These are phyloP conservation scores for Varanus salvator DNA, from an alignment of 2,113 vertebrate species.

Conservation along the genomic window DNA sequence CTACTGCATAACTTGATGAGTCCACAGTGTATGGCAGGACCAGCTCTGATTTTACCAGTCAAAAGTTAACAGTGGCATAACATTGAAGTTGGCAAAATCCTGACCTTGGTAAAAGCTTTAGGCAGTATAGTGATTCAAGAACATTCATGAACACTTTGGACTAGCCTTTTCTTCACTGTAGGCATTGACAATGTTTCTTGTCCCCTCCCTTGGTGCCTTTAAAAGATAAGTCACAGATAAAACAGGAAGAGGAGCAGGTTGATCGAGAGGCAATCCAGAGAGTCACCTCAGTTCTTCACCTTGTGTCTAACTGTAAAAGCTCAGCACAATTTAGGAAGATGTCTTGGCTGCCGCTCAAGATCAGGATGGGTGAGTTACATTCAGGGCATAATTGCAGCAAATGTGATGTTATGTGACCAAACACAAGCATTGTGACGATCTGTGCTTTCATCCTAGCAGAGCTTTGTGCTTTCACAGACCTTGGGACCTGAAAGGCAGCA, in stretches of 20 bases:
- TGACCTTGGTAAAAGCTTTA: background rate
- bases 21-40: background rate
- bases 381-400: fast-evolving
- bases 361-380: background rate
- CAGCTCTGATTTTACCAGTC: background rate
- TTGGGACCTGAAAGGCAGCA: constrained; percentile 9
- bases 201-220: no score
- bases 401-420: constrained; percentile 5
- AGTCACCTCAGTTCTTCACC: constrained; percentile 25
- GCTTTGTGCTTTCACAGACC: constrained; percentile 1
- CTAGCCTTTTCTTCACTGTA: background rate
- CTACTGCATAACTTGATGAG: background rate
- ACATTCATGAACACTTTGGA: constrained; percentile 10
- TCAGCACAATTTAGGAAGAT: background rate
- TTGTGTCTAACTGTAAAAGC: background rate
- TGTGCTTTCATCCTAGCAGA: background rate
- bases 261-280: constrained; percentile 9
- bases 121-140: background rate
- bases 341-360: constrained; percentile 12
- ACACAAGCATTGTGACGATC: fast-evolving
- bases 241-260: constrained; percentile 6
- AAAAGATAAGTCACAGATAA: constrained; percentile 37
- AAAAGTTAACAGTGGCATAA: background rate
- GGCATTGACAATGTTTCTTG: background rate
- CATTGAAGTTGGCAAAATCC: no score